These are phyloP conservation scores for Gila robusta DNA, from an alignment of 2,797 vertebrate species.

Conservation along the genomic window DNA sequence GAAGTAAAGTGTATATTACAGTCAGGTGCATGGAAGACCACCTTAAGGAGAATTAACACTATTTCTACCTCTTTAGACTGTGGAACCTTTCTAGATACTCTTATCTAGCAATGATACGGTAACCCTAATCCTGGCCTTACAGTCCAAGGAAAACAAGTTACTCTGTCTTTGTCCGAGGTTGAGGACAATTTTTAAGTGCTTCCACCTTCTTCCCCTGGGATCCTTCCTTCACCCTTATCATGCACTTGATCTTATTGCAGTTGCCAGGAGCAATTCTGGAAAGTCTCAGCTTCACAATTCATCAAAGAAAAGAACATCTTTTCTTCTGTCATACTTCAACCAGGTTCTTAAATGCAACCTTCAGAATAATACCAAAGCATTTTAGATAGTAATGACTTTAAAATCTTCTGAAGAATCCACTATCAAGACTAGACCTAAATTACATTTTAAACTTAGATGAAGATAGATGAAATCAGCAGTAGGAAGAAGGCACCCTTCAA, in stretches of 20 bases:
- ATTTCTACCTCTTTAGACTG: background rate
- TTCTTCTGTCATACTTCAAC: background rate
- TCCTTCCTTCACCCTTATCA: background rate
- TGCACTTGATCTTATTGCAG: background rate
- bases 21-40: background rate
- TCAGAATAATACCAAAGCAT: background rate
- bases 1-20: background rate
- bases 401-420: background rate
- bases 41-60: background rate
- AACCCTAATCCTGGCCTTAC: background rate
- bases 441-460: background rate
- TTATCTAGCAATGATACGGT: background rate
- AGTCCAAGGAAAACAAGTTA: background rate
- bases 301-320: background rate
- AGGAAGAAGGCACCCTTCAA: background rate
- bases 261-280: background rate
- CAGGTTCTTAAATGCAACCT: background rate
- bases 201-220: background rate
- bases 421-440: background rate
- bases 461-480: background rate
- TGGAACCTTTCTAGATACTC: background rate
- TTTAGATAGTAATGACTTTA: background rate
- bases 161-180: background rate
- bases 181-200: background rate
- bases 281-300: background rate